phyloP scores from a whole-genome alignment of 2,113 vertebrate species.

The Callospermophilus lateralis region DNA sequence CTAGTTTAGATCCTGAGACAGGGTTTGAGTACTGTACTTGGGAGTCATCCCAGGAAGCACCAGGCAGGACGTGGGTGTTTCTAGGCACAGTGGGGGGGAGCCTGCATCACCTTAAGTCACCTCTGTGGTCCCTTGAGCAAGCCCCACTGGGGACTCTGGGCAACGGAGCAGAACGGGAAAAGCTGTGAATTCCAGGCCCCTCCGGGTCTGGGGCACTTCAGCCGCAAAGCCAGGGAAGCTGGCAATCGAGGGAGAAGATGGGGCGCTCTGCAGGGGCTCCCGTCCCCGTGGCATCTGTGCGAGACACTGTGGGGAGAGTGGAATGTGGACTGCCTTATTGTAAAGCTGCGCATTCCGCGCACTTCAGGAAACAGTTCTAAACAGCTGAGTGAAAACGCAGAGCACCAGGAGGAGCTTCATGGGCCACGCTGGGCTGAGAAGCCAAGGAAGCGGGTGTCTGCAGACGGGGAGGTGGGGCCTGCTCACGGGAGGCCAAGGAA shows the following conservation, averaged over 20 bases:
- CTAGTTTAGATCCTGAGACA: background rate
- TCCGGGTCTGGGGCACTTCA: background rate
- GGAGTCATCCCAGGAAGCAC: background rate
- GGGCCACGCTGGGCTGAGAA: background rate
- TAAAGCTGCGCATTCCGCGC: background rate
- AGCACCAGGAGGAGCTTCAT: background rate
- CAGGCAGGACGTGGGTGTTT: background rate
- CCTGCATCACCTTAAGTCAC: background rate
- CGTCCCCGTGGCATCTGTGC: background rate
- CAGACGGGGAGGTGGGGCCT: background rate
- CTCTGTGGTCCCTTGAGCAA: background rate
- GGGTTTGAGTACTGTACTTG: background rate
- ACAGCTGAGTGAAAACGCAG: background rate
- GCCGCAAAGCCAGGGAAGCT: background rate
- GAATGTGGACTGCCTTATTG: fast-evolving
- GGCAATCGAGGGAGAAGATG: background rate
- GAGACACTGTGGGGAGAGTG: background rate
- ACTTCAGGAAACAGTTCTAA: background rate
- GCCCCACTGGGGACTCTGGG: fast-evolving
- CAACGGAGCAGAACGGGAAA: background rate
- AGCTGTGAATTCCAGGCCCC: background rate
- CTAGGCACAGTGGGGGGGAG: background rate
- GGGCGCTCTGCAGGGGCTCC: fast-evolving
- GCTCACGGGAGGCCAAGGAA: background rate
- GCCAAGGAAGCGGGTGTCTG: background rate